Base-by-base conservation (phyloP, 2,888 invertebrate species). In the Pantelozetes paolii region DNA sequence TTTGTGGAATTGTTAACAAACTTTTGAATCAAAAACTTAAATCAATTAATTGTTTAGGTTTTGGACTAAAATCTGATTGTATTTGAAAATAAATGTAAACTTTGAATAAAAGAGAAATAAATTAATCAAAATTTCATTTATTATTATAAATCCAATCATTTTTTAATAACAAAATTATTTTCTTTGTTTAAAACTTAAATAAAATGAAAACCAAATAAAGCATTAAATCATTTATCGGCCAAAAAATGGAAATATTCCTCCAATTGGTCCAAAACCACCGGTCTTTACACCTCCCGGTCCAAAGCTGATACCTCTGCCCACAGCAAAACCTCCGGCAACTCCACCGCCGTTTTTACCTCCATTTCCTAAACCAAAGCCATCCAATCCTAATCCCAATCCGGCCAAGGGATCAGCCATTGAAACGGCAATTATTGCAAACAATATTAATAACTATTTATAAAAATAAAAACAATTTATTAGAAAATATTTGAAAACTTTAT, bases 251-350 rank as follows among this genome's bases (percentile, higher is more conserved):
- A 62, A 62, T 18, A 62, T 62, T 30, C 59, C 59, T 1, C 59
- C 59, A 32, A 62, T 32, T 5, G 59, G 59, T 32, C 59, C 59
- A 62, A 62, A 62, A 6, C 59, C 59, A 2, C 30, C 30, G 8
- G 30, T 32, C n/a, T 62, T 62, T 1, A 62, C 59, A 30, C 59
- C 59, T 62, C 59, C 59, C 32, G 59, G 59, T 30, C 59, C 59
- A 32, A 62, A 30, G 32, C 59, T 62, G 32, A 62, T 23, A 5
- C 32, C 59, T 2, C 59, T 2, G 1, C 59, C 59, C 6, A 62
- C 59, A 32, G 59, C 59, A 32, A 62, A 62, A 2, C 59, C 59
- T 1, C 59, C 59, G 30, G 13, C 23, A 13, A 62, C 32, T 3
- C 59, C 59, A 2, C 59, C 59, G 2, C 59, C 32, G 18, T 62